phyloP scores from a whole-genome alignment of 2,797 vertebrate genomes.

The Aythya fuligula region DNA sequence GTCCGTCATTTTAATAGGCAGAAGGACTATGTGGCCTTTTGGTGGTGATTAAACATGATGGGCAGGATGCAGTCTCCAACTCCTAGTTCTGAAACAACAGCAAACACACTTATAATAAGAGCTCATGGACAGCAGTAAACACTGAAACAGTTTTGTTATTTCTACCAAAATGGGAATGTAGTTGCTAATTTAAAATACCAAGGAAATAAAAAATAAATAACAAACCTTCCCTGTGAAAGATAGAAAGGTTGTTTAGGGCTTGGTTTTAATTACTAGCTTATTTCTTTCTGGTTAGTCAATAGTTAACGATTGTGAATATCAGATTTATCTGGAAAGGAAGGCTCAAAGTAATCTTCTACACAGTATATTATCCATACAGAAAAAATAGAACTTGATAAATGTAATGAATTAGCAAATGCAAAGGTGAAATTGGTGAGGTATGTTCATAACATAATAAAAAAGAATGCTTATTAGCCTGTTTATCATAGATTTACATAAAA shows the following conservation, averaged over 20 bases:
- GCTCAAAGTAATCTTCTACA: neutral
- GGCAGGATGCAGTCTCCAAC: neutral
- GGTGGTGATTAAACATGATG: conserved; percentile 19
- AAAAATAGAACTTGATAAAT: neutral
- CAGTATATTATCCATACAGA: neutral
- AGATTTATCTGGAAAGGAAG: neutral
- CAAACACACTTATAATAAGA: neutral
- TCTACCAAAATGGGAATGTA: neutral
- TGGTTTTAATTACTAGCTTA: neutral
- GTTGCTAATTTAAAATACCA: neutral
- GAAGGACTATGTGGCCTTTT: conserved; percentile 17
- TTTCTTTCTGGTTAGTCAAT: neutral
- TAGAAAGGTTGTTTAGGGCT: neutral
- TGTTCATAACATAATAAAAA: neutral
- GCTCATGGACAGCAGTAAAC: neutral
- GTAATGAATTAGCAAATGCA: neutral
- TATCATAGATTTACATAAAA: neutral
- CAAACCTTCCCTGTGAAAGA: neutral
- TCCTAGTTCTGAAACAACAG: neutral
- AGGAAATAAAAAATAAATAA: neutral
- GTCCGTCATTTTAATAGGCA: conserved; percentile 12
- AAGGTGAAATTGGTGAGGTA: neutral
- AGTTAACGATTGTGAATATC: neutral
- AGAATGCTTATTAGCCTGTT: neutral
- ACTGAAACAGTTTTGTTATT: neutral